Conservation (phyloP, 2,797 vertebrate species). For the Squalus acanthias region DNA sequence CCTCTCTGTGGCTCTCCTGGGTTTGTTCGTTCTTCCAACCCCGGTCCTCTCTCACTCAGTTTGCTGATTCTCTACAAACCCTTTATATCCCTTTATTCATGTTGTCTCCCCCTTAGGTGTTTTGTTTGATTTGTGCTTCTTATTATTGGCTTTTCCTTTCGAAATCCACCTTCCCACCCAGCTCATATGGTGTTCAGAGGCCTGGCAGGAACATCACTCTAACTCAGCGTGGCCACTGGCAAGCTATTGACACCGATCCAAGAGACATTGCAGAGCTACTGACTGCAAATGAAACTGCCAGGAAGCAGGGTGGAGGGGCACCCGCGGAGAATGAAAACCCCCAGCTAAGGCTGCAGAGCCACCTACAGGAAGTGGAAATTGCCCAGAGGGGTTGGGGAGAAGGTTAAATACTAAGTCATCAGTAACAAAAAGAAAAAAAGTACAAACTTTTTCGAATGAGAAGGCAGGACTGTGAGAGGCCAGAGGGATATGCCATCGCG, state of each 20-base stretch:
- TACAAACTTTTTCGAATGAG: background rate
- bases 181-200: background rate
- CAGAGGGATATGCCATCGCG: background rate
- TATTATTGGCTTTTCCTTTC: background rate
- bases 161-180: background rate
- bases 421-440: background rate
- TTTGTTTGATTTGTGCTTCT: background rate
- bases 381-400: background rate
- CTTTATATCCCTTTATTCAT: background rate
- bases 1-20: background rate
- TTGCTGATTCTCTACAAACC: background rate
- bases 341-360: background rate
- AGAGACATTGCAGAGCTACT: background rate
- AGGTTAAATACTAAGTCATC: background rate
- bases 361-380: background rate
- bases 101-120: background rate
- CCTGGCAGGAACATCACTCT: background rate
- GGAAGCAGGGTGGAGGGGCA: background rate
- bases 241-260: background rate
- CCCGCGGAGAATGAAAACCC: background rate
- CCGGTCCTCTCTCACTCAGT: background rate
- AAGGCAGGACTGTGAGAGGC: background rate
- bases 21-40: background rate
- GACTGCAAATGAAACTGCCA: background rate
- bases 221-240: background rate